A percentile compares a stretch with the other conserved stretches of the same genome.
Evolutionary conservation across 2,888 invertebrate genomes (phyloP).

Genomic region (Cephus runcator): DNA sequence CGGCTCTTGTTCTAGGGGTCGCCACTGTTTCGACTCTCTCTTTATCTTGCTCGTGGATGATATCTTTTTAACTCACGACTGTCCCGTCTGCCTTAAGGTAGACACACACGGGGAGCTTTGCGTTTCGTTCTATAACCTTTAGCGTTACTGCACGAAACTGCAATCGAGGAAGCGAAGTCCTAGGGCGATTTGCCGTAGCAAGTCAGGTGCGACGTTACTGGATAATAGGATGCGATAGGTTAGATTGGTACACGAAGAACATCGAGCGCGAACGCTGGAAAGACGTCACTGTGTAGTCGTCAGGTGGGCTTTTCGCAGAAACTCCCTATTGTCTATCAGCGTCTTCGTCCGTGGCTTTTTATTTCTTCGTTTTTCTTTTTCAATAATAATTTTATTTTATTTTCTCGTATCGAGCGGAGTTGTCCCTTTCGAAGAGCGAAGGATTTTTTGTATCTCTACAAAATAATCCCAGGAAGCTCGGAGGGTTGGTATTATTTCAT

Average conservation of each 20-base stretch:
- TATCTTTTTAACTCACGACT: not conserved
- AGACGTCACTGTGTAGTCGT: not conserved
- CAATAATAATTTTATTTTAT: not conserved
- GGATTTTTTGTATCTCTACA: not conserved
- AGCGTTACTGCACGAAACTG: not conserved
- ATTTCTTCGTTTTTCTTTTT: not conserved
- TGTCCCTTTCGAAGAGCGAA: not conserved
- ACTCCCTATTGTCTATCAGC: not conserved
- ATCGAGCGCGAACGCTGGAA: not conserved
- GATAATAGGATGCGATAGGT: not conserved
- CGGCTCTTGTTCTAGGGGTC: not conserved
- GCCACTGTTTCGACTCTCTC: not conserved
- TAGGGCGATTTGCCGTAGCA: not conserved
- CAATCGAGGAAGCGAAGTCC: not conserved
- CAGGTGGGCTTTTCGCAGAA: not conserved
- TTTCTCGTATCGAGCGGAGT: not conserved
- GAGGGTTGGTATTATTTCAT: not conserved
- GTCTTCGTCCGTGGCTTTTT: not conserved
- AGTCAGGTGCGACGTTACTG: not conserved
- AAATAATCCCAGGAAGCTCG: not conserved
- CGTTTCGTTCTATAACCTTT: not conserved
- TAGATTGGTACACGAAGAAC: not conserved
- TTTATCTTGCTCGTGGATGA: not conserved
- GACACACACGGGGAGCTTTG: not conserved
- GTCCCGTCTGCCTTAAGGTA: not conserved